These are phyloP conservation scores for Wasmannia auropunctata DNA, from an alignment of 1,140 invertebrate genomes.

Conservation along the genomic window DNA sequence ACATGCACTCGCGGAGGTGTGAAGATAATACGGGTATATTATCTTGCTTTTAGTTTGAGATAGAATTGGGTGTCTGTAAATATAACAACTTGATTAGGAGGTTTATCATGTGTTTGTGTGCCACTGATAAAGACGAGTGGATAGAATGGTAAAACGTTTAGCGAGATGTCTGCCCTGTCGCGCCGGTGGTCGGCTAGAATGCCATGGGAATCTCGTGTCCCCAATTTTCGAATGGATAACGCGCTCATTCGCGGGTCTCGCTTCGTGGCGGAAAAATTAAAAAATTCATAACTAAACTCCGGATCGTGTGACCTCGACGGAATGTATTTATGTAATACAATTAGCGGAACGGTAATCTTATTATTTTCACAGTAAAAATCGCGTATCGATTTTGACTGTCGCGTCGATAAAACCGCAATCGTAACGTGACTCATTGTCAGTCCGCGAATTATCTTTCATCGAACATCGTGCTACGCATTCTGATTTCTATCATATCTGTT, in stretches of 20 bases:
- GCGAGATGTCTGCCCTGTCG: background rate
- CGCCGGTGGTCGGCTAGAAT: background rate
- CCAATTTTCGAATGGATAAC: background rate
- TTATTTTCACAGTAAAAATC: background rate
- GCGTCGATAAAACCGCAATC: constrained; percentile 12
- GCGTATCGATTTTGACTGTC: background rate
- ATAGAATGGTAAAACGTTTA: constrained; percentile 33
- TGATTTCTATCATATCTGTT: background rate
- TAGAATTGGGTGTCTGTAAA: constrained; percentile 56
- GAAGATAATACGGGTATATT: constrained; percentile 26
- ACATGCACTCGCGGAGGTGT: constrained; percentile 1
- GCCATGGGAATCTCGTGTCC: background rate
- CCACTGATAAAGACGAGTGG: constrained; percentile 47
- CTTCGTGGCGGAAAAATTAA: background rate
- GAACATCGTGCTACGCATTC: background rate
- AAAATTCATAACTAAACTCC: no score
- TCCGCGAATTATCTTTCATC: background rate
- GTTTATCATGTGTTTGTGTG: constrained; percentile 50
- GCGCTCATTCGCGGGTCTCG: no score
- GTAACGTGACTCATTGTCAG: background rate
- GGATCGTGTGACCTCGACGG: no score
- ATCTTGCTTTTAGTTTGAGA: constrained; percentile 36
- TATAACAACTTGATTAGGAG: constrained; percentile 39
- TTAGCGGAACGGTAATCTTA: background rate
- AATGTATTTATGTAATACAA: background rate